Conservation (phyloP, 2,888 invertebrate genomes). For the Synanthedon formicaeformis region DNA sequence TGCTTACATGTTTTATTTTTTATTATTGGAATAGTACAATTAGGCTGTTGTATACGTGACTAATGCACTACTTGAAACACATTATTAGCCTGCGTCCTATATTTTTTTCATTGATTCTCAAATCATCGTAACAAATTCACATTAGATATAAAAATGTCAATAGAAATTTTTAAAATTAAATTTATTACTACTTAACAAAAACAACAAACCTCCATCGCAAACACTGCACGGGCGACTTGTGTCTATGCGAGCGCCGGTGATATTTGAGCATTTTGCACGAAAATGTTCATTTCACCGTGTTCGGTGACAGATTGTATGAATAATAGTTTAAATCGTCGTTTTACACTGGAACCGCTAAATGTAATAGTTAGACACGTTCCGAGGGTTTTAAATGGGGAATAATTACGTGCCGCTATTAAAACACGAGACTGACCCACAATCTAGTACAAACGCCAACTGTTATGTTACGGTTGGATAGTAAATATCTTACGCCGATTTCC, state of each 20-base stretch:
- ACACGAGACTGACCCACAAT: conserved; percentile 24
- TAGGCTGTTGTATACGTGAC: too few relatives aligned
- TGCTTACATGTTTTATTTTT: too few relatives aligned
- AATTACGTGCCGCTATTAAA: conserved; percentile 16
- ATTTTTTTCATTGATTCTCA: too few relatives aligned
- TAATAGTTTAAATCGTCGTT: neutral
- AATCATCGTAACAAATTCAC: too few relatives aligned
- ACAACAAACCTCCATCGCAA: conserved; percentile 56
- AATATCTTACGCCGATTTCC: conserved; percentile 22
- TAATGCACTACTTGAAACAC: too few relatives aligned
- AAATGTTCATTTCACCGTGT: conserved; percentile 62
- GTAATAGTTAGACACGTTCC: conserved; percentile 24
- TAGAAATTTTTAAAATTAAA: too few relatives aligned
- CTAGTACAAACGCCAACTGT: conserved; percentile 25
- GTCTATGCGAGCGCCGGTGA: conserved; percentile 65
- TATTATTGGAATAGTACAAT: too few relatives aligned
- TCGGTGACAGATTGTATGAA: neutral
- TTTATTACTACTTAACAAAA: too few relatives aligned
- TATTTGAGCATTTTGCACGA: conserved; percentile 67
- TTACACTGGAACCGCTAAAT: conserved; percentile 15
- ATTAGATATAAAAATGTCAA: too few relatives aligned
- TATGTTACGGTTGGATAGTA: conserved; percentile 36
- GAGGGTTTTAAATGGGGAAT: conserved; percentile 10
- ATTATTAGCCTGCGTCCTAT: too few relatives aligned
- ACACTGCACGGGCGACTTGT: conserved; percentile 64